Evolutionary conservation across 30 jellyfish, hydroid and myxozoan species (phyloP).

Genomic region (Sanderia malayensis): DNA sequence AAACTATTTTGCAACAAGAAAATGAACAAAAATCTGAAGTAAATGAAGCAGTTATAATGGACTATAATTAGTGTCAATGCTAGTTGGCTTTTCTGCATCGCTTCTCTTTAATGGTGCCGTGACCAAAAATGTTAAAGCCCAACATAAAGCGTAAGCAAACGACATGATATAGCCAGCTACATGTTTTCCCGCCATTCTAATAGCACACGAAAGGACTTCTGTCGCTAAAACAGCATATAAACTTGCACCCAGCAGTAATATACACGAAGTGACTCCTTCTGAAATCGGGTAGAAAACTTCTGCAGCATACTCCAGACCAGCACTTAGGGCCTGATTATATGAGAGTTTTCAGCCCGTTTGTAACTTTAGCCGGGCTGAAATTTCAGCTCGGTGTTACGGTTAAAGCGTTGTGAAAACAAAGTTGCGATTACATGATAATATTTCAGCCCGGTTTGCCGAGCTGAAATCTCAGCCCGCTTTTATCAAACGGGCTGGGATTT

Average conservation of each 20-base stretch:
- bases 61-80: not conserved
- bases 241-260: constrained; percentile 44
- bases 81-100: constrained; percentile 16
- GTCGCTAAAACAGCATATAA: constrained; percentile 50
- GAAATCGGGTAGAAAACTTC: constrained; percentile 71
- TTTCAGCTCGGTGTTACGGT: too few relatives aligned
- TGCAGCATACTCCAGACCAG: constrained; percentile 76
- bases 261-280: constrained; percentile 61
- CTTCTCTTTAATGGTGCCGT: constrained; percentile 58
- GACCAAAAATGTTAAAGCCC: not conserved
- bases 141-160: constrained; percentile 19
- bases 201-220: constrained; percentile 31
- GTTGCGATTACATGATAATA: too few relatives aligned
- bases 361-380: too few relatives aligned
- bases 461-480: too few relatives aligned
- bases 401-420: too few relatives aligned
- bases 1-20: too few relatives aligned
- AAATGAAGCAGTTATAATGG: not conserved
- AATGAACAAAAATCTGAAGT: too few relatives aligned
- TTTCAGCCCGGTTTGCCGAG: too few relatives aligned
- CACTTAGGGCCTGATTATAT: too few relatives aligned
- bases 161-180: constrained; percentile 55
- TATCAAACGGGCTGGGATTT: too few relatives aligned
- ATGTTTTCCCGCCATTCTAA: constrained; percentile 47
- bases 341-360: too few relatives aligned